Percentiles rank a stretch among this genome's conserved stretches.
Conservation (phyloP, 2,888 invertebrate genomes). For the Mesoligia furuncula region DNA sequence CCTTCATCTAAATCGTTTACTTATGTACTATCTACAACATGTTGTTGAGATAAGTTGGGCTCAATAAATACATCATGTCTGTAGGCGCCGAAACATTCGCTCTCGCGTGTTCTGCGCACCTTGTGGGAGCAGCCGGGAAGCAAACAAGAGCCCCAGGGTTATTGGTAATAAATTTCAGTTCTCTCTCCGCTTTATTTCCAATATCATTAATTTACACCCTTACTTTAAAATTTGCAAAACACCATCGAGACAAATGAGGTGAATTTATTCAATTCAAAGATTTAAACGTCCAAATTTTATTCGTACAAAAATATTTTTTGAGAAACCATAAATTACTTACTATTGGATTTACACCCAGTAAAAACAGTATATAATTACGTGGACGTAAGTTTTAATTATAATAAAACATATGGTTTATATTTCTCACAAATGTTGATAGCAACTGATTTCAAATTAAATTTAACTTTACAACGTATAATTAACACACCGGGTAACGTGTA, state of each 20-base stretch:
- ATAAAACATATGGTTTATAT: slow-evolving; percentile 63
- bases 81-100: slow-evolving; percentile 79
- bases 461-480: slow-evolving; percentile 84
- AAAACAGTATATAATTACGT: slow-evolving; percentile 64
- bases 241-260: slow-evolving; percentile 33
- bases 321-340: slow-evolving; percentile 61
- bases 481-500: slow-evolving; percentile 84
- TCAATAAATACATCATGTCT: slow-evolving; percentile 83
- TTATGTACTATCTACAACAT: slow-evolving; percentile 31
- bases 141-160: slow-evolving; percentile 83
- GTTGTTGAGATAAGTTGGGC: slow-evolving; percentile 42
- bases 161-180: slow-evolving; percentile 84
- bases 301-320: slow-evolving; percentile 21
- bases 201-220: slow-evolving; percentile 77
- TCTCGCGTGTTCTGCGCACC: slow-evolving; percentile 80
- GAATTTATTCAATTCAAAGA: slow-evolving; percentile 40
- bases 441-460: slow-evolving; percentile 81
- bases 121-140: slow-evolving; percentile 75
- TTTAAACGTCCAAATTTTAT: slow-evolving; percentile 13
- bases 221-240: slow-evolving; percentile 57
- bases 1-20: slow-evolving; percentile 22
- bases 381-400: slow-evolving; percentile 69
- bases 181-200: slow-evolving; percentile 76
- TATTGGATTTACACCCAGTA: slow-evolving; percentile 67
- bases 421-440: slow-evolving; percentile 72